Conservation (phyloP, 2,888 invertebrate species). For the Mayetiola destructor region DNA sequence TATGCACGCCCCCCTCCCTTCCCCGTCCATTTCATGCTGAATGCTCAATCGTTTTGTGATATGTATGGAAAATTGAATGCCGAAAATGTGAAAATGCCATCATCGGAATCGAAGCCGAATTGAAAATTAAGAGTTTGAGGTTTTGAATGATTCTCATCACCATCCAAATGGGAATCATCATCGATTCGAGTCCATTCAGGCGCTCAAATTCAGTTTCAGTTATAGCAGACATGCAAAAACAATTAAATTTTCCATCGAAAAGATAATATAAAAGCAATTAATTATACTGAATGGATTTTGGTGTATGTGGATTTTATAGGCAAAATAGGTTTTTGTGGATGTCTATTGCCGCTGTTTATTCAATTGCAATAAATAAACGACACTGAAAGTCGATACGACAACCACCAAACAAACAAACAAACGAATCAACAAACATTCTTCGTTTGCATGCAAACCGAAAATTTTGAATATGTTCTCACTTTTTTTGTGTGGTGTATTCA, state of each 20-base stretch:
- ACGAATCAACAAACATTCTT: too few relatives aligned
- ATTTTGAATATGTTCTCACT: too few relatives aligned
- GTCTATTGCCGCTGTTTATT: constrained; percentile 12
- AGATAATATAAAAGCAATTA: constrained; percentile 14
- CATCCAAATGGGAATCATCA: too few relatives aligned
- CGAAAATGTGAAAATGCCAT: not conserved
- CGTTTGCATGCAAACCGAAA: too few relatives aligned
- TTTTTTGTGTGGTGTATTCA: too few relatives aligned
- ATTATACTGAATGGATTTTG: not conserved
- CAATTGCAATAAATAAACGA: constrained; percentile 13
- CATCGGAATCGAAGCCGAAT: not conserved
- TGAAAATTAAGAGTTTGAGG: not conserved
- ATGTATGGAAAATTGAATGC: not conserved
- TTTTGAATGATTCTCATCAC: not conserved
- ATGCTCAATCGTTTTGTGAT: not conserved
- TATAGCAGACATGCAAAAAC: constrained; percentile 1
- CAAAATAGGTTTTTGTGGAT: too few relatives aligned
- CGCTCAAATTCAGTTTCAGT: constrained; percentile 6
- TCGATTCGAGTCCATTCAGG: too few relatives aligned
- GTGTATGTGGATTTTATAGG: not conserved
- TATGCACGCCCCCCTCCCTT: too few relatives aligned
- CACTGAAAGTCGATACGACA: not conserved
- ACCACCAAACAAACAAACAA: not conserved
- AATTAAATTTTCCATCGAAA: constrained; percentile 12
- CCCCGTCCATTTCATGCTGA: too few relatives aligned